These are phyloP conservation scores for Pardalotus punctatus DNA, from an alignment of 2,113 vertebrate species.

Conservation along the genomic window DNA sequence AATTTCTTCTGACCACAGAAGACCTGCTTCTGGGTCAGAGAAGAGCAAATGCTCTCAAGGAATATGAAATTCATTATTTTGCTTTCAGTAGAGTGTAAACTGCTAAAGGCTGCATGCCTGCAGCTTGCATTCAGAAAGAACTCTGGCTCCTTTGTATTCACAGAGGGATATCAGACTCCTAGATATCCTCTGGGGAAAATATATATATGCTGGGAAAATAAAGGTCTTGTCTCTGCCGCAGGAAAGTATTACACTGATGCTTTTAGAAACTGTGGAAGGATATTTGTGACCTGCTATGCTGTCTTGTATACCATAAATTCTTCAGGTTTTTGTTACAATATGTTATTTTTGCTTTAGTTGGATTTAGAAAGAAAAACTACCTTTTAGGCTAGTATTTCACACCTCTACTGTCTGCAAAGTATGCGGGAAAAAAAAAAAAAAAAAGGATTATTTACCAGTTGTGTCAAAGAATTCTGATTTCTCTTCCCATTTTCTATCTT, in stretches of 20 bases:
- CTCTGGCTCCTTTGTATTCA: not conserved
- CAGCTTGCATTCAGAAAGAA: not conserved
- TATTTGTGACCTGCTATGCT: not conserved
- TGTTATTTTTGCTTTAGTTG: not conserved
- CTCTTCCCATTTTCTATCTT: not conserved
- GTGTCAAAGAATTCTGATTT: not conserved
- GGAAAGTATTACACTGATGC: not conserved
- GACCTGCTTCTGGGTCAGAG: not conserved
- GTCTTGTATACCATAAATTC: not conserved
- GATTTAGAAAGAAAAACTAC: not conserved
- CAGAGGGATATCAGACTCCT: not conserved
- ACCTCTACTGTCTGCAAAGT: not conserved
- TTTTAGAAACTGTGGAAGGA: not conserved
- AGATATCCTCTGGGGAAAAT: not conserved
- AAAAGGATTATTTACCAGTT: not conserved
- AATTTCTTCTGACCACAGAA: slow-evolving; percentile 11
- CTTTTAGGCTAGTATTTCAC: not conserved
- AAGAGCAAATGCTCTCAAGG: not conserved
- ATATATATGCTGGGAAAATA: not conserved
- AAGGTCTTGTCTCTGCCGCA: not conserved
- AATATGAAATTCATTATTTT: not conserved
- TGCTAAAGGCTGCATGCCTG: not conserved
- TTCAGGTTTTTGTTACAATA: not conserved
- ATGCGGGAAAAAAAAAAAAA: not conserved
- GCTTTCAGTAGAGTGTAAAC: not conserved